Evolutionary conservation across 2,797 vertebrate genomes (phyloP).

Genomic region (Paramormyrops hopkinsi): DNA sequence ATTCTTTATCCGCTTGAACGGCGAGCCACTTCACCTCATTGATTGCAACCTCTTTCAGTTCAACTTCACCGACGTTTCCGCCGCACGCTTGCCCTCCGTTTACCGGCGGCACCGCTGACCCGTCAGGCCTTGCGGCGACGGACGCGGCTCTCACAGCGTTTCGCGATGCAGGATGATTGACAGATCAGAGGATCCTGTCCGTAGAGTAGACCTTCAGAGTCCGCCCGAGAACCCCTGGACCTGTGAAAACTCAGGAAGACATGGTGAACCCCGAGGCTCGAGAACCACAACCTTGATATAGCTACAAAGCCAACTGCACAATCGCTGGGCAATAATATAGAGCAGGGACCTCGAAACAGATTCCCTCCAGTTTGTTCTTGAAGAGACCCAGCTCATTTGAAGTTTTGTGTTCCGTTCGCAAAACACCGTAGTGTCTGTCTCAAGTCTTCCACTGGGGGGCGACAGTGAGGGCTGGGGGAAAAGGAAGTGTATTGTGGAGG

Average conservation of each 20-base stretch:
- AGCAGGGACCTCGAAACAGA: neutral
- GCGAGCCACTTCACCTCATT: neutral
- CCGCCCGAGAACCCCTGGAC: neutral
- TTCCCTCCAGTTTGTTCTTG: neutral
- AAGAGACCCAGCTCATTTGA: neutral
- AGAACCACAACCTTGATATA: neutral
- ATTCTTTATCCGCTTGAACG: neutral
- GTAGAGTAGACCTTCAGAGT: neutral
- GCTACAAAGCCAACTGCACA: neutral
- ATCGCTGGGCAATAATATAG: neutral
- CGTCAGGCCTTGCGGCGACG: neutral
- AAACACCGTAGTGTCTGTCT: neutral
- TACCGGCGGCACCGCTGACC: neutral
- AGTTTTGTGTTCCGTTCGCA: neutral
- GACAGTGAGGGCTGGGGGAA: neutral
- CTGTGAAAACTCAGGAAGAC: constrained; percentile 24
- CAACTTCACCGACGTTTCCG: neutral
- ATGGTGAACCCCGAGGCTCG: neutral
- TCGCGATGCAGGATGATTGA: neutral
- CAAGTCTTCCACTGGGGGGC: constrained; percentile 11
- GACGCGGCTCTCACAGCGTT: neutral
- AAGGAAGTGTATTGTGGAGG: constrained; percentile 26
- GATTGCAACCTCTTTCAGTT: neutral
- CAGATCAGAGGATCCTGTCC: neutral
- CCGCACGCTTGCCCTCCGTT: neutral